Evolutionary conservation across 2,888 invertebrate species (phyloP).

Genomic region (Zhengitettix transpicula): DNA sequence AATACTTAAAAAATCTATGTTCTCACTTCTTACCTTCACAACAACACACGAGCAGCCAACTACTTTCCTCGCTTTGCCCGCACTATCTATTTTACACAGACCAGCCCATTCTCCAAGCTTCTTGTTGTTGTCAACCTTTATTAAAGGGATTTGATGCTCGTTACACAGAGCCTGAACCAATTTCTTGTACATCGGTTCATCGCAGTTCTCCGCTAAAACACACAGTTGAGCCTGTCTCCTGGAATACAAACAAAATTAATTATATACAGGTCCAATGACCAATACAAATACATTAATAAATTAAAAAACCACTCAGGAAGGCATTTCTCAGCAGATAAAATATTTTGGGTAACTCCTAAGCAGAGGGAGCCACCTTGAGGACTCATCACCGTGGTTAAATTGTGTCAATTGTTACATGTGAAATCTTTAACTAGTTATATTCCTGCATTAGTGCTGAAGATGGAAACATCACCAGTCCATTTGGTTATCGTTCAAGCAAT

Average conservation of each 20-base stretch:
- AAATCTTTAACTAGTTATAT: no score
- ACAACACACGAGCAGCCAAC: conserved; percentile 97
- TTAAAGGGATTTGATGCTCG: conserved; percentile 93
- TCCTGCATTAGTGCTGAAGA: no score
- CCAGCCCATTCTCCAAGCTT: conserved; percentile 99
- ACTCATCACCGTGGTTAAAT: no score
- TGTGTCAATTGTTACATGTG: no score
- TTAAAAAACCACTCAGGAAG: no score
- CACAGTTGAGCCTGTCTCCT: conserved; percentile 94
- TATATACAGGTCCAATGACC: not conserved
- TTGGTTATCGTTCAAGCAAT: no score
- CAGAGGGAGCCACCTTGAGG: no score
- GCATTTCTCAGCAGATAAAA: no score
- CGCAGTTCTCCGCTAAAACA: conserved; percentile 94
- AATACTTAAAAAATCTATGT: no score
- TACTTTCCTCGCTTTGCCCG: conserved; percentile 96
- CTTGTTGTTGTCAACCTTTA: conserved; percentile 94
- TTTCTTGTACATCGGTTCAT: conserved; percentile 94
- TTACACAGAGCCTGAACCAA: conserved; percentile 94
- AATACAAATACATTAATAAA: not conserved
- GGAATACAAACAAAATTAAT: conserved; percentile 17
- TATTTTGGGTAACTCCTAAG: no score
- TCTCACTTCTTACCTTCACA: conserved; percentile 49
- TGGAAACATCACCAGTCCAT: no score
- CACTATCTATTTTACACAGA: conserved; percentile 97